A percentile compares a stretch with the other conserved stretches of the same genome.
phyloP scores from a whole-genome alignment of 2,797 vertebrate species.

The Botia kubotai region DNA sequence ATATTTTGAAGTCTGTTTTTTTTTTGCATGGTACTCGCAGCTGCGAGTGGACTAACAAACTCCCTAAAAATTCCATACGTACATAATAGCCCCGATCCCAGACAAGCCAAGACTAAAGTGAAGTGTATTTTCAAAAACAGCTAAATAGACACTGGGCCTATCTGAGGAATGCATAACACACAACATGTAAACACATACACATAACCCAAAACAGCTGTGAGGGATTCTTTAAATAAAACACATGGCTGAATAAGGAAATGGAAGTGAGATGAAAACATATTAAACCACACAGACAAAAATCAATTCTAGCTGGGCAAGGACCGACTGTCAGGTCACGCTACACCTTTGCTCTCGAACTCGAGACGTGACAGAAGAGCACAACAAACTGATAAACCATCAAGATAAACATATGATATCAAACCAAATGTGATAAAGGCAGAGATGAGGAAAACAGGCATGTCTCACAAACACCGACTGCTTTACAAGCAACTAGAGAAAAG shows the following conservation, averaged over 20 bases:
- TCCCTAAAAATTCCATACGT: background rate
- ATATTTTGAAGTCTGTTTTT: background rate
- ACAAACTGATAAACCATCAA: slow-evolving; percentile 10
- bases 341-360: background rate
- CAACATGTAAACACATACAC: slow-evolving; percentile 23
- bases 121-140: background rate
- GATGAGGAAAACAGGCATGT: background rate
- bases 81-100: background rate
- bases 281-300: background rate
- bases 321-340: background rate
- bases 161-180: slow-evolving; percentile 45
- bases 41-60: background rate
- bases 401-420: background rate
- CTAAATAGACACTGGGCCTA: background rate
- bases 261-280: background rate
- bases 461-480: background rate
- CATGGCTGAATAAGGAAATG: background rate
- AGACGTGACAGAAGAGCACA: background rate
- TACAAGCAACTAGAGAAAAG: background rate
- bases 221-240: slow-evolving; percentile 10
- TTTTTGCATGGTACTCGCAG: background rate
- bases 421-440: background rate
- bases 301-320: background rate
- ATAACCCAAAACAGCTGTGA: slow-evolving; percentile 34
- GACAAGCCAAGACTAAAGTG: background rate